These are phyloP conservation scores for Hoplostethus atlanticus DNA, from an alignment of 2,797 vertebrate species.

Conservation along the genomic window DNA sequence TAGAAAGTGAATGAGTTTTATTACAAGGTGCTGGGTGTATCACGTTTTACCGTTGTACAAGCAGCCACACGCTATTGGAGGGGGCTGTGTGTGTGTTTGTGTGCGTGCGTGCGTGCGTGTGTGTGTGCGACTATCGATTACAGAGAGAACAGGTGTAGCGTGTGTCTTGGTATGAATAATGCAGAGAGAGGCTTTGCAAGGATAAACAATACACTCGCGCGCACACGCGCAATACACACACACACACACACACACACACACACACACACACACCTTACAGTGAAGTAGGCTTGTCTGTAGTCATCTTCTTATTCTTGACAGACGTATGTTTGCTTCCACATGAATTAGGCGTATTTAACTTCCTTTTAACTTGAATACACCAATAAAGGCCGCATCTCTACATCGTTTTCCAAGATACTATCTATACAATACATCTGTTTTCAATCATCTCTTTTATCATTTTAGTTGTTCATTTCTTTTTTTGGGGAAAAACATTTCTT, in stretches of 20 bases:
- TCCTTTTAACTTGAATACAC: too few species aligned
- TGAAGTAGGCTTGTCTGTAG: not conserved
- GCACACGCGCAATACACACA: not conserved
- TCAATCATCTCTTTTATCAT: not conserved
- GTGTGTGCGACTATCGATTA: constrained; percentile 68
- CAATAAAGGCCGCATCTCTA: too few species aligned
- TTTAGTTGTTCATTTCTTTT: not conserved
- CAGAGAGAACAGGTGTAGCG: constrained; percentile 78
- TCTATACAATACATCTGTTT: not conserved
- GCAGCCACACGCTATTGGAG: constrained; percentile 43
- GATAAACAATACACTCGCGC: constrained; percentile 38
- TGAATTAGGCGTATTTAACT: too few species aligned
- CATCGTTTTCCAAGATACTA: too few species aligned
- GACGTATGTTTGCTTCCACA: too few species aligned
- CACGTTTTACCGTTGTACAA: constrained; percentile 39
- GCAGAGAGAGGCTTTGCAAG: constrained; percentile 52
- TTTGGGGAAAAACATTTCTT: not conserved
- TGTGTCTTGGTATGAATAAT: constrained; percentile 76
- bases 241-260: not conserved
- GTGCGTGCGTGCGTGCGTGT: not conserved
- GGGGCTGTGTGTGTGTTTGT: constrained; percentile 11
- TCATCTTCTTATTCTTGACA: too few species aligned
- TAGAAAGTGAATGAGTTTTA: constrained; percentile 48
- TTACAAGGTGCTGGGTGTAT: constrained; percentile 40
- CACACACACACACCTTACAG: too few species aligned